These are phyloP conservation scores for Solea senegalensis DNA, from an alignment of 2,113 vertebrate genomes.

Conservation along the genomic window DNA sequence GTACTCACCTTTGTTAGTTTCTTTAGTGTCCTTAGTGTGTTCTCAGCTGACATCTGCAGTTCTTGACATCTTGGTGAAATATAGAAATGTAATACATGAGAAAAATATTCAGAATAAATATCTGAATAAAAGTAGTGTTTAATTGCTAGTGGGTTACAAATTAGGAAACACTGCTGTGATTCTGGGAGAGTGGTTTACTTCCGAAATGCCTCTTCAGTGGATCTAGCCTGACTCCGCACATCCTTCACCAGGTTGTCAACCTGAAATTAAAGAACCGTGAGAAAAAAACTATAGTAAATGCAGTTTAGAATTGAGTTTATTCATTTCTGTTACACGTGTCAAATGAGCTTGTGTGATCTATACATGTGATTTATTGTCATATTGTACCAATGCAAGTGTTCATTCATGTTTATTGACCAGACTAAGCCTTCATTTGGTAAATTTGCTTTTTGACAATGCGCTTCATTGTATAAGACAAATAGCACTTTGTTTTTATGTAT, in stretches of 20 bases:
- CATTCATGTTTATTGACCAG: too few species aligned
- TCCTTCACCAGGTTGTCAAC: slow-evolving; percentile 63
- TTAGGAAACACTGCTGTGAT: neutral
- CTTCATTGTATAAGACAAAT: neutral
- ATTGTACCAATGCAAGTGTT: too few species aligned
- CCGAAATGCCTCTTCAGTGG: slow-evolving; percentile 48
- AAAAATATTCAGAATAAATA: neutral
- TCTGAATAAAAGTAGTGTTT: neutral
- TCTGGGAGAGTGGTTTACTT: slow-evolving; percentile 52
- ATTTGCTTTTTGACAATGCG: neutral
- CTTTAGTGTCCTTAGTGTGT: slow-evolving; percentile 62
- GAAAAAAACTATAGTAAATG: neutral
- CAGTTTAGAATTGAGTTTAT: neutral
- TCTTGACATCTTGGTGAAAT: slow-evolving; percentile 70
- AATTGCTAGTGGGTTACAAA: neutral
- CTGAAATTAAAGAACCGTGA: slow-evolving; percentile 29
- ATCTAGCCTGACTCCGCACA: slow-evolving; percentile 32
- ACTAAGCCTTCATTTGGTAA: neutral
- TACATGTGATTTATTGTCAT: too few species aligned
- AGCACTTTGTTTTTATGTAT: neutral
- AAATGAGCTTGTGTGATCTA: too few species aligned
- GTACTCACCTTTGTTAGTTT: slow-evolving; percentile 75
- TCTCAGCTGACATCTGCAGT: slow-evolving; percentile 64
- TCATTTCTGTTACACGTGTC: too few species aligned
- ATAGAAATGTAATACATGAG: neutral